Conservation (phyloP, 2,113 vertebrate genomes). For the Alaudala cheleensis region DNA sequence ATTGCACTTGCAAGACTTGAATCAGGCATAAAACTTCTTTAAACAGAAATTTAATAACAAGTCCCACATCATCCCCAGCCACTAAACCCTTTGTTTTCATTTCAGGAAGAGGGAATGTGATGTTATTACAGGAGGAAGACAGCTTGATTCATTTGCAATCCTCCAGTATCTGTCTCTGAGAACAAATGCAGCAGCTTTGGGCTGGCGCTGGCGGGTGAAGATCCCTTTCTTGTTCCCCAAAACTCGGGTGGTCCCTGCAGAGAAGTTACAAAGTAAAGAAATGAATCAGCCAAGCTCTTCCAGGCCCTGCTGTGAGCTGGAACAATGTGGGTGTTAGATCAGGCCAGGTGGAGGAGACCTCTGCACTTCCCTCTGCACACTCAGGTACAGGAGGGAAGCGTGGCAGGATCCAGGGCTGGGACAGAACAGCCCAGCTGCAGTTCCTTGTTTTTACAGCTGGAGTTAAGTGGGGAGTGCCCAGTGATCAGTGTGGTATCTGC, state of each 20-base stretch:
- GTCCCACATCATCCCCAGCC: background rate
- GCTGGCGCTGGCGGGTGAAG: constrained; percentile 92
- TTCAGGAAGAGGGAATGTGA: constrained; percentile 65
- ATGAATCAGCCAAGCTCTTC: background rate
- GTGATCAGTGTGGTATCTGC: background rate
- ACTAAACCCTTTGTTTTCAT: constrained; percentile 42
- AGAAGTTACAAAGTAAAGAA: background rate
- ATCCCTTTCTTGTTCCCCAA: constrained; percentile 95
- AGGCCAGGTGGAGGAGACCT: constrained; percentile 9
- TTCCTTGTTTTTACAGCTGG: background rate
- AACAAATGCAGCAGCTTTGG: constrained; percentile 88
- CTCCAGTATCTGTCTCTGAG: constrained; percentile 92
- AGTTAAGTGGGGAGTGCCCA: background rate
- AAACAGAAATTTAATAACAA: constrained; percentile 21
- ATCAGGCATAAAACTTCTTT: background rate
- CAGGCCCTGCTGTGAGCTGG: background rate
- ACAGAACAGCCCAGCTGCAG: background rate
- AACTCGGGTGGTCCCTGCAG: constrained; percentile 78
- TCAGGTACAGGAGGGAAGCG: background rate
- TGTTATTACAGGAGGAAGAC: constrained; percentile 67
- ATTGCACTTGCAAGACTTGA: constrained; percentile 26
- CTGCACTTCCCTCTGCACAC: background rate
- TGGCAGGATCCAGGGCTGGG: background rate
- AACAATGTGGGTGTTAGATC: background rate
- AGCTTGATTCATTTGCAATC: constrained; percentile 86